Base-by-base conservation (phyloP, 2,888 invertebrate species). In the Pristionchus entomophagus region DNA sequence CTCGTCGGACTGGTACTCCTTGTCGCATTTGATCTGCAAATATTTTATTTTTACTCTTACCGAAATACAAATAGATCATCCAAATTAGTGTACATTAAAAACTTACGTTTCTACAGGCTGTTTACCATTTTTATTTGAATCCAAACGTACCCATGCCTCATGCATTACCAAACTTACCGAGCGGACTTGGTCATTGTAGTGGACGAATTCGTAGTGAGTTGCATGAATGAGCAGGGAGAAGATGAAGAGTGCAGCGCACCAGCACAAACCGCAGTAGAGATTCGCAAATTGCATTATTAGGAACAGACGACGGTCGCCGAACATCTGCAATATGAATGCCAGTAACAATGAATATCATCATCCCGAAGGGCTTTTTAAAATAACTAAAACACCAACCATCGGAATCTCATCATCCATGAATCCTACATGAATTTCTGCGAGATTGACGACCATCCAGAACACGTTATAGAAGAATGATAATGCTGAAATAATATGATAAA, bases 171-270 rank as follows among this genome's bases (percentile, higher is more conserved):
- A 17, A 62, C 73, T 8, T 6, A 78, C 78, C 78, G 45, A 29
- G 26, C 56, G 53, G n/a, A 82, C 82, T 82, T 59, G 53, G 19
- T 59, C 56, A 45, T 82, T 82, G 82, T 45, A 82, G 41, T 82
- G 56, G 14, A n/a, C 26, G 82, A 82, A 82, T 41, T 82, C 82
- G 22, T 59, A 82, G 17, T 82, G 53, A 1, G 82, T 82, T 0
- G 82, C 17, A 17, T 82, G 82, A n/a, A 82, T 38, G 29, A 82
- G 82, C n/a, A 82, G 45, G n/a, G 59, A 32, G 59, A 82, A 82
- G 38, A 82, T 59, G 38, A 82, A 82, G 35, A 82, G 59, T 10
- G 82, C 59, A 10, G 56, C 82, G 3, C 45, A 56, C 82, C 82
- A 82, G 35, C 41, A 53, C 17, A 82, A 35, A 32, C 35, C 22